phyloP scores from a whole-genome alignment of 2,113 vertebrate species.

The Cettia cetti region DNA sequence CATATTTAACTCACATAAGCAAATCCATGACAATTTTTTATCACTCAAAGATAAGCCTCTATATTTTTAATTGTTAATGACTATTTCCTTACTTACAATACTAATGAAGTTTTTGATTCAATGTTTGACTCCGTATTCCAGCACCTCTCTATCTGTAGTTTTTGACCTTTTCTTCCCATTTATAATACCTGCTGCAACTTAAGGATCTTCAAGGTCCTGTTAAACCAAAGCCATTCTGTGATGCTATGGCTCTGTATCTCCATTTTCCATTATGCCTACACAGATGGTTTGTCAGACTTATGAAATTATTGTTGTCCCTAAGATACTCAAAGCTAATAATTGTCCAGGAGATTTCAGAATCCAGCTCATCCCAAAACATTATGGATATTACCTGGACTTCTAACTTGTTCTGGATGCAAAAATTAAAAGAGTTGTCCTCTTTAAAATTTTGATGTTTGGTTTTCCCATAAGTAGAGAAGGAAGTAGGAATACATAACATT shows the following conservation, averaged over 20 bases:
- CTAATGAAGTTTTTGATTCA: neutral
- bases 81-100: neutral
- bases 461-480: neutral
- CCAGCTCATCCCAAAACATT: neutral
- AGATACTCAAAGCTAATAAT: neutral
- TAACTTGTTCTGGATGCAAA: neutral
- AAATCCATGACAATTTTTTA: neutral
- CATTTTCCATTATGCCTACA: neutral
- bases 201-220: neutral
- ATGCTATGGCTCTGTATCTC: neutral
- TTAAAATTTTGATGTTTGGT: neutral
- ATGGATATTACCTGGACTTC: neutral
- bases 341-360: neutral
- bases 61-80: neutral
- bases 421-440: neutral
- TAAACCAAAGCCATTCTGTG: neutral
- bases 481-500: neutral
- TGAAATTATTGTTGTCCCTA: neutral
- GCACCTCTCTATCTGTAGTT: neutral
- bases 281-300: neutral
- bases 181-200: neutral
- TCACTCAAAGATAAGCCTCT: neutral
- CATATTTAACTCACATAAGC: neutral
- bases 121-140: neutral
- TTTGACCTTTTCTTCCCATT: neutral